Base-by-base conservation (phyloP, 23 tunicate species). In the Aplidium turbinatum region DNA sequence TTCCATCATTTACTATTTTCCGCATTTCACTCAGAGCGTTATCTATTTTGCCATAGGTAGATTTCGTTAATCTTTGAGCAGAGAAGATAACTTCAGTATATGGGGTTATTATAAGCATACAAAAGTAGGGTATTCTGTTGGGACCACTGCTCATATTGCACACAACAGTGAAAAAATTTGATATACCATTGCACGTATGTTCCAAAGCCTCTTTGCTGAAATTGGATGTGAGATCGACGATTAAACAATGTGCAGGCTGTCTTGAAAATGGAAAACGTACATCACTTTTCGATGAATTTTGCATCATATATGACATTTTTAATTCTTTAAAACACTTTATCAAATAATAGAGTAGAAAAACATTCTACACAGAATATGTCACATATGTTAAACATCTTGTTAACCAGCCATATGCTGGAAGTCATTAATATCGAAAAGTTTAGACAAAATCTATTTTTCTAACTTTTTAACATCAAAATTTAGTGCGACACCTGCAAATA, bases 181-280 rank as follows among this genome's bases (percentile, higher is more conserved):
- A 22, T 18, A 84, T 46, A 13, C 87, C 76, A 9, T 50, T 66
- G 25, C 45, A 27, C 28, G 79, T 24, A 0, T 50, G 58, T 35
- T 67, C 61, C 5, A 79, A 0, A 22, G 36, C 30, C 23, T 72
- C 91, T 4, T 55, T 38, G 33, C 35, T 73, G 39, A 70, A 53
- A 19, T 40, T 47, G 5, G 63, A 47, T 4, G 85, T 65, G 11
- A 79, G 25, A 56, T 91, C 97, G 13, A 91, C 45, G 0, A 91
- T 58, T 34, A 91, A 19, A 35, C 86, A 79, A 22, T 79, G 91
- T 1, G 58, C 92, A n/a, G 97, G 86, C 47, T 91, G 97, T 33
- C 82, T 54, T 0, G 91, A 65, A 67, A 54, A 91, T 35, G 86
- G 85, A 61, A 39, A 69, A 27, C 94, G 83, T 9, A 54, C 50